Base-by-base conservation (phyloP, 2,797 vertebrate genomes). In the Hoplostethus atlanticus region DNA sequence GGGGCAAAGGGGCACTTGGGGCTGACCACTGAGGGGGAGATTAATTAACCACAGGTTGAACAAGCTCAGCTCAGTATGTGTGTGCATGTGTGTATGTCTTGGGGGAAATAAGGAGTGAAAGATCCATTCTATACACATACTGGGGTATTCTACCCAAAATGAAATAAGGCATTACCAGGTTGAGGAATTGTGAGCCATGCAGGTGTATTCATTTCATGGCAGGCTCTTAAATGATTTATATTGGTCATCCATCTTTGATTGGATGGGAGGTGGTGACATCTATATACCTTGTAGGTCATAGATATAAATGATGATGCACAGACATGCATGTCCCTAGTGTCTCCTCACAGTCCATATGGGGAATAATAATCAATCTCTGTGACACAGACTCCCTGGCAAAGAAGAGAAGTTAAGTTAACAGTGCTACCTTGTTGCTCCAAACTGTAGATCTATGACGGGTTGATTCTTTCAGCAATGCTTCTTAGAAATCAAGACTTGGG, bases 351-450 rank as follows among this genome's bases (percentile, higher is more conserved):
- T 87, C 78, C 77, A 81, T 76, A 80, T 65, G 68, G 71, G 70
- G 74, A 87, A 88, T 85, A 81, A 84, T 80, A 89, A 91, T 89
- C 79, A 84, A 81, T 90, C 81, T 91, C 88, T 81, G 77, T 88
- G 84, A 71, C 86, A 84, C 55, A 77, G 61, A 83, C 65, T 69
- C 71, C 58, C 59, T 60, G 52, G 72, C 81, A 87, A 86, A 81
- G 42, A 77, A 64, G 55, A 48, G 54, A 64, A 60, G 55, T 66
- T 15, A 53, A 83, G 71, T 83, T 81, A 77, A 83, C 68, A 48
- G 38, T 21, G 12, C 31, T 68, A 66, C 50, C 63, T 74, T 58
- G 60, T 77, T 72, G 71, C 73, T 74, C 59, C 52, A 68, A 73
- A 67, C 73, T 61, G 34, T 57, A 44, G 55, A 50, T 73, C 75